These are phyloP conservation scores for Rhea pennata DNA, from an alignment of 2,113 vertebrate species.

Conservation along the genomic window DNA sequence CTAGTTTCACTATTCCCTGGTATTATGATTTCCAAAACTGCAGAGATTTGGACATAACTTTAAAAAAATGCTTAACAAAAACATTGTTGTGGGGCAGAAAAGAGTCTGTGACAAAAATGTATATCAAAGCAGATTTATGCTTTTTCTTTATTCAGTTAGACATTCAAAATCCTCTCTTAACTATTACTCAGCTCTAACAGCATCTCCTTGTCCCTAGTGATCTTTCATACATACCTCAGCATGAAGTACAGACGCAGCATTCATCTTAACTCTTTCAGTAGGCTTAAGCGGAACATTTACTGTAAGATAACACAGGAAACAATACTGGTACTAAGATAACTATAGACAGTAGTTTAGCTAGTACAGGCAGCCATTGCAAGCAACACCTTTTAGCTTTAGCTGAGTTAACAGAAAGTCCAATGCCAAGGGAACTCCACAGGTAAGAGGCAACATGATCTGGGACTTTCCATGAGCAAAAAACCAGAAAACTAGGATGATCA, in stretches of 20 bases:
- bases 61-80: not conserved
- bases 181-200: not conserved
- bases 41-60: not conserved
- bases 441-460: not conserved
- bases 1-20: not conserved
- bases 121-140: not conserved
- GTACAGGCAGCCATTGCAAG: not conserved
- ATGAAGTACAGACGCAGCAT: not conserved
- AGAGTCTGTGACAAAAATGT: not conserved
- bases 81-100: not conserved
- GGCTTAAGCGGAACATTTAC: not conserved
- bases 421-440: accelerated
- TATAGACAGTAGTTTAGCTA: not conserved
- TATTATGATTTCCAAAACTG: not conserved
- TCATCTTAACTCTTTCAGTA: not conserved
- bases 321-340: not conserved
- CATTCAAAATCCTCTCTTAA: not conserved
- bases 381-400: not conserved
- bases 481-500: not conserved
- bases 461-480: not conserved
- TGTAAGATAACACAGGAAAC: not conserved
- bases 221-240: not conserved
- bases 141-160: not conserved
- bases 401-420: not conserved
- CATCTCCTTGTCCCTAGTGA: accelerated